Conservation (phyloP, 2,113 vertebrate species). For the Hylia prasina region DNA sequence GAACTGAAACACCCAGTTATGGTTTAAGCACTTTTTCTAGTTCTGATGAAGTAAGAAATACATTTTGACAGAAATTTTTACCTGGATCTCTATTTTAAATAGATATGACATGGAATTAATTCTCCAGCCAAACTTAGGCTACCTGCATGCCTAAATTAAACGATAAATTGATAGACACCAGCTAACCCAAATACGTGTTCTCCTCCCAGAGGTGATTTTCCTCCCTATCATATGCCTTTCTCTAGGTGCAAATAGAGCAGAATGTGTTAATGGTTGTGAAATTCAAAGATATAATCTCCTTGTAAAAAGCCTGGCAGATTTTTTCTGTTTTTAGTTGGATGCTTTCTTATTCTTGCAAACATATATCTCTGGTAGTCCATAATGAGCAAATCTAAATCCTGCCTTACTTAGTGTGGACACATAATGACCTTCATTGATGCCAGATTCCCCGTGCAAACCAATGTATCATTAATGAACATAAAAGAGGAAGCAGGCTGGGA, state of each 20-base stretch:
- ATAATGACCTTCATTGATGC: not conserved
- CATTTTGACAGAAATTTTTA: not conserved
- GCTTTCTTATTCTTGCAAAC: not conserved
- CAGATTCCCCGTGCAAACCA: not conserved
- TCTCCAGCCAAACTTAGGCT: not conserved
- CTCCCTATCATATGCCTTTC: not conserved
- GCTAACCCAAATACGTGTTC: not conserved
- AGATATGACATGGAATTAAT: not conserved
- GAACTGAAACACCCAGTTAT: not conserved
- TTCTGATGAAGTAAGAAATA: not conserved
- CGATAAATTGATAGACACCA: not conserved
- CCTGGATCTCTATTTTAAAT: not conserved
- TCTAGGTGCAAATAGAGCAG: not conserved
- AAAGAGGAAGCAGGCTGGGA: not conserved
- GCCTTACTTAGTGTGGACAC: not conserved
- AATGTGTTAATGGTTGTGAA: not conserved
- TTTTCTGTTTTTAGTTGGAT: not conserved
- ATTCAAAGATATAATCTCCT: not conserved
- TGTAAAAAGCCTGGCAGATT: not conserved
- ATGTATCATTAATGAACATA: not conserved
- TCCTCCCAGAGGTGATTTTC: not conserved
- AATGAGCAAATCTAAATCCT: not conserved
- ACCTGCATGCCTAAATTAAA: not conserved
- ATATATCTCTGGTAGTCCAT: not conserved
- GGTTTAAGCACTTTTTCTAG: not conserved